Conservation (phyloP, 2,888 invertebrate species). For the Microctonus hyperodae region DNA sequence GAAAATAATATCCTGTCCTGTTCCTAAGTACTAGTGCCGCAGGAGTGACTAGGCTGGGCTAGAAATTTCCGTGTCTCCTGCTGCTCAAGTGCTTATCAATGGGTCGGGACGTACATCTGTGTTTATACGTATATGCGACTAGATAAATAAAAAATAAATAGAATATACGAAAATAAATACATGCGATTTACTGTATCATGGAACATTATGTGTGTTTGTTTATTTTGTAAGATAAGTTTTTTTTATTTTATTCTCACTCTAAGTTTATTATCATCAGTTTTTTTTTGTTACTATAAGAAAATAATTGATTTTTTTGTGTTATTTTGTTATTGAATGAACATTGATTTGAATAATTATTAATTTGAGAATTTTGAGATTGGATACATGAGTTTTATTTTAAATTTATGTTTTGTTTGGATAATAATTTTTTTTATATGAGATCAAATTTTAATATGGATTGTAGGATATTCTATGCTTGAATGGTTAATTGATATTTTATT, state of each 20-base stretch:
- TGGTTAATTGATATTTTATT: too few relatives aligned
- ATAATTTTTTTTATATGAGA: too few relatives aligned
- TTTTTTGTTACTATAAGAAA: neutral
- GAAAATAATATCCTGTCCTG: slow-evolving; percentile 68
- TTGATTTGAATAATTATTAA: neutral
- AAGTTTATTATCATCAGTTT: neutral
- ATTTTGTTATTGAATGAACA: neutral
- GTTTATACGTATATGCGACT: neutral
- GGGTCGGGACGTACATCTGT: slow-evolving; percentile 63
- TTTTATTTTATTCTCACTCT: neutral
- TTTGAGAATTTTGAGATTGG: too few relatives aligned
- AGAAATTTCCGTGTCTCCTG: slow-evolving; percentile 73
- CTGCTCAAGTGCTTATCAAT: slow-evolving; percentile 93
- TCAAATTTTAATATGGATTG: too few relatives aligned
- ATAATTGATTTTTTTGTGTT: neutral
- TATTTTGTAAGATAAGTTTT: too few relatives aligned
- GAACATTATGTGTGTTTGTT: neutral
- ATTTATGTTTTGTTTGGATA: too few relatives aligned
- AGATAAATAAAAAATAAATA: slow-evolving; percentile 13
- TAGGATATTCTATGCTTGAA: too few relatives aligned
- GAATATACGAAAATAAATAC: slow-evolving; percentile 15
- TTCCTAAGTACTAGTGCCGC: slow-evolving; percentile 95
- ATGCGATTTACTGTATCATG: neutral
- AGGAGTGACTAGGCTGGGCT: slow-evolving; percentile 74
- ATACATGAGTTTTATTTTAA: too few relatives aligned